A percentile compares a stretch with the other conserved stretches of the same genome.
Conservation (phyloP, 2,888 invertebrate species). For the Podotricha telesiphe region DNA sequence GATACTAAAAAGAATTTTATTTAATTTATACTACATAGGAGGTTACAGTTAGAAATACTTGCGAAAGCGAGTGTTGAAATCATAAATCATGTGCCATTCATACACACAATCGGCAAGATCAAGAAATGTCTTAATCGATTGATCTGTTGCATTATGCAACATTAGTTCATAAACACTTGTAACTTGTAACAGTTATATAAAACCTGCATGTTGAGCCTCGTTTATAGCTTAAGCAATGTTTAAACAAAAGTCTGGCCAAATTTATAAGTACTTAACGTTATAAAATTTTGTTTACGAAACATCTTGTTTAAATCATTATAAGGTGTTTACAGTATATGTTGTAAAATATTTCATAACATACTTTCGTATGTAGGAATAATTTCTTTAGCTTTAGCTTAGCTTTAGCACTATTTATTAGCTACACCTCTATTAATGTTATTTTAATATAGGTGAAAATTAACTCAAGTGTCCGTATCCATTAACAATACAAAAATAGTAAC, state of each 20-base stretch:
- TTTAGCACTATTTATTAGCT: too few relatives aligned
- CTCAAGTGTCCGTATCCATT: too few relatives aligned
- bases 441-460: too few relatives aligned
- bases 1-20: neutral
- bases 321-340: too few relatives aligned
- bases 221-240: constrained; percentile 24
- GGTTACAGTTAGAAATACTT: constrained; percentile 4
- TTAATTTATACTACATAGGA: neutral
- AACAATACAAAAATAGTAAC: too few relatives aligned
- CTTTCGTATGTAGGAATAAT: too few relatives aligned
- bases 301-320: too few relatives aligned
- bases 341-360: too few relatives aligned
- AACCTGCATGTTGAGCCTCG: constrained; percentile 28
- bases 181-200: constrained; percentile 44
- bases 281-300: too few relatives aligned
- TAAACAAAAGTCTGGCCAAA: neutral
- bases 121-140: constrained; percentile 46
- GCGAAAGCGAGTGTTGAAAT: constrained; percentile 30
- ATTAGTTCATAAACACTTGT: constrained; percentile 35
- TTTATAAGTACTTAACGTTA: neutral
- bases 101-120: constrained; percentile 38
- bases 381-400: too few relatives aligned
- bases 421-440: too few relatives aligned
- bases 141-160: constrained; percentile 42
- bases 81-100: constrained; percentile 36